A percentile compares a stretch with the other conserved stretches of the same genome.
phyloP scores from a whole-genome alignment of 1,140 invertebrate species.

The Drosophila yakuba region DNA sequence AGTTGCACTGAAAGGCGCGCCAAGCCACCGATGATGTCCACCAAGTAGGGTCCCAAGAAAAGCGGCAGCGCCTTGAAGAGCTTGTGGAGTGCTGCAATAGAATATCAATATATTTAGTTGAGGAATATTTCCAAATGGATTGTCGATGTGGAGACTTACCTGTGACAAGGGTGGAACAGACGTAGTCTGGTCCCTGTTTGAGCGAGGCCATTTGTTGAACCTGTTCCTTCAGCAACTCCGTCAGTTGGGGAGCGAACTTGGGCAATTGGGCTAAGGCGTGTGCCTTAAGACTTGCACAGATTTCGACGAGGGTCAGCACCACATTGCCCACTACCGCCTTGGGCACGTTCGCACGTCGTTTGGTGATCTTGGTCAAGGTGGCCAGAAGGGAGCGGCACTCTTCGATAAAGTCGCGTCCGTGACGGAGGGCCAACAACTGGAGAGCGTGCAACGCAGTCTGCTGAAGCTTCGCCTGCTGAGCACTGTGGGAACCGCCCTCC shows the following conservation, averaged over 20 bases:
- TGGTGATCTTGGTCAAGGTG: slow-evolving; percentile 87
- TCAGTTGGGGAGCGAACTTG: slow-evolving; percentile 92
- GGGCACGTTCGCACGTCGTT: slow-evolving; percentile 87
- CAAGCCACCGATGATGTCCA: slow-evolving; percentile 89
- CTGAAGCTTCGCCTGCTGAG: slow-evolving; percentile 88
- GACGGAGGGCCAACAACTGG: slow-evolving; percentile 90
- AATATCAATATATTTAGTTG: neutral
- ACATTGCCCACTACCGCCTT: slow-evolving; percentile 90
- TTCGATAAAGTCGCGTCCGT: slow-evolving; percentile 88
- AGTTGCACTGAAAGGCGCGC: slow-evolving; percentile 60
- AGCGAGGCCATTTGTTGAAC: slow-evolving; percentile 84
- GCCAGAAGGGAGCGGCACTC: slow-evolving; percentile 88
- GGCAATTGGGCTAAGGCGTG: slow-evolving; percentile 90
- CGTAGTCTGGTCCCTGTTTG: slow-evolving; percentile 85
- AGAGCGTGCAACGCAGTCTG: slow-evolving; percentile 93
- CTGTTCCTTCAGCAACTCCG: slow-evolving; percentile 87
- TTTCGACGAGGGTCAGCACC: slow-evolving; percentile 92
- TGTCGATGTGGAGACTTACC: slow-evolving; percentile 59
- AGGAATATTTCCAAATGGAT: neutral
- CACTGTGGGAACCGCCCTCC: slow-evolving; percentile 84
- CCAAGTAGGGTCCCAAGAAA: slow-evolving; percentile 93
- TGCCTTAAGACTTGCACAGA: slow-evolving; percentile 90
- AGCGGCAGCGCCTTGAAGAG: slow-evolving; percentile 91
- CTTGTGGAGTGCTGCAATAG: slow-evolving; percentile 87
- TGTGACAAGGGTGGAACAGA: slow-evolving; percentile 89